Percentiles rank a stretch among this genome's conserved stretches.
Conservation (phyloP, 2,113 vertebrate species). For the Cyprinodon tularosa region DNA sequence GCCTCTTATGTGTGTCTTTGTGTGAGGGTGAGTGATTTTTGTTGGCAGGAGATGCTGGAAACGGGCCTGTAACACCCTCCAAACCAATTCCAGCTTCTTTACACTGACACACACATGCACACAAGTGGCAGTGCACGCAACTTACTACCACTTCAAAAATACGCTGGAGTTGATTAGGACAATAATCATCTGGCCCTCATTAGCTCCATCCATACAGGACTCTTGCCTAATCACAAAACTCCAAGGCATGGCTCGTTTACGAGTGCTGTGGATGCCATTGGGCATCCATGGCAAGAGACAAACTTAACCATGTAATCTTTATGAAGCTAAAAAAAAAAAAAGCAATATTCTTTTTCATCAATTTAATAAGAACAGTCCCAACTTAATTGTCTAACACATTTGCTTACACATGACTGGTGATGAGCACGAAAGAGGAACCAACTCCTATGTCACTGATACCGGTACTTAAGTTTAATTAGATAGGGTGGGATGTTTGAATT, state of each 20-base stretch:
- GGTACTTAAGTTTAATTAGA: too few relatives aligned
- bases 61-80: conserved; percentile 60
- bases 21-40: conserved; percentile 40
- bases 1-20: conserved; percentile 52
- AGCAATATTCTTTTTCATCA: background rate
- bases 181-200: conserved; percentile 55
- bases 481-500: background rate
- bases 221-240: conserved; percentile 47
- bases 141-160: conserved; percentile 24
- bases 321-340: conserved; percentile 3
- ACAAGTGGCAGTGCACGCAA: conserved; percentile 12
- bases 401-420: too few relatives aligned
- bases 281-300: conserved; percentile 47
- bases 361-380: background rate
- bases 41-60: conserved; percentile 58
- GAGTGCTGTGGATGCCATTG: conserved; percentile 58
- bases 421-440: too few relatives aligned
- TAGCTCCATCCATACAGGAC: conserved; percentile 41
- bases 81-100: conserved; percentile 59
- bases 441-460: too few relatives aligned
- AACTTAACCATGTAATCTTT: conserved; percentile 20
- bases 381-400: conserved; percentile 5
- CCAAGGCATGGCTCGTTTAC: conserved; percentile 32
- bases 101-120: background rate
- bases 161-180: conserved; percentile 19